Evolutionary conservation across 2,888 invertebrate species (phyloP).

Genomic region (Bombylius major): DNA sequence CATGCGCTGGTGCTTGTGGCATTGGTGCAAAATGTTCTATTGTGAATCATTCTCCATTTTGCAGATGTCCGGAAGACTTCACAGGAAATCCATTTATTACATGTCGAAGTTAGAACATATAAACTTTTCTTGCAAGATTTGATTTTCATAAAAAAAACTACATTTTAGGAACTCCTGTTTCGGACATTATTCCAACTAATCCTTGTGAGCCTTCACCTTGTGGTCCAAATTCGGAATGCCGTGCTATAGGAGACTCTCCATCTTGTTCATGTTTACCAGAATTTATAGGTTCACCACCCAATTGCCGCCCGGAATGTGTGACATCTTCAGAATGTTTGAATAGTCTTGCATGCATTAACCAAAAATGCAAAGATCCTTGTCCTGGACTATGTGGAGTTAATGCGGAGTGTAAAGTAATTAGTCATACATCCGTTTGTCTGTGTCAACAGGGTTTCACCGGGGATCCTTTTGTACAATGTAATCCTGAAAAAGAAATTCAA

Average conservation of each 20-base stretch:
- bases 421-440: constrained; percentile 45
- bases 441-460: constrained; percentile 47
- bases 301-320: constrained; percentile 53
- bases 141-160: not conserved
- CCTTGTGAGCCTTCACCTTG: constrained; percentile 55
- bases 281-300: constrained; percentile 50
- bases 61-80: constrained; percentile 50
- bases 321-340: constrained; percentile 48
- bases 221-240: constrained; percentile 59
- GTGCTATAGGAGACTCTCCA: constrained; percentile 31
- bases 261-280: constrained; percentile 45
- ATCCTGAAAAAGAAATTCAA: constrained; percentile 36
- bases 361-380: constrained; percentile 47
- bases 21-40: constrained; percentile 55
- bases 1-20: constrained; percentile 63
- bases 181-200: constrained; percentile 26
- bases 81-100: constrained; percentile 58
- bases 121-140: too few relatives aligned
- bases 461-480: constrained; percentile 43
- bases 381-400: constrained; percentile 47
- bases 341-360: constrained; percentile 43
- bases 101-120: constrained; percentile 34
- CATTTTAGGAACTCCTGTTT: constrained; percentile 20
- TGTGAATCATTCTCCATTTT: constrained; percentile 61
- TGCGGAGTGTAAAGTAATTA: constrained; percentile 44